These are phyloP conservation scores for Ptychoptera contaminata DNA, from an alignment of 2,888 invertebrate genomes.

Conservation along the genomic window DNA sequence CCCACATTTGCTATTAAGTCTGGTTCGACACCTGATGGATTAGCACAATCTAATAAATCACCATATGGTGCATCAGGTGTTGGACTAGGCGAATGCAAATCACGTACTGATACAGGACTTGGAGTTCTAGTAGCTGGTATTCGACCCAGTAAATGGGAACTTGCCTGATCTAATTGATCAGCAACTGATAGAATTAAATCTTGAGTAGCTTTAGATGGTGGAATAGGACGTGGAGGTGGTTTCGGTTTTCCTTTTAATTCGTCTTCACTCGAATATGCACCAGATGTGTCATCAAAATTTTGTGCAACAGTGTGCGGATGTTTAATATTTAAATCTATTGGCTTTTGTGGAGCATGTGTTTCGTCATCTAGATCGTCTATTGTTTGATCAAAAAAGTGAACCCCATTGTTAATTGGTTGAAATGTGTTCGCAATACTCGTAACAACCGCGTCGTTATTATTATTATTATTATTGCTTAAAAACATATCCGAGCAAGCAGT, in stretches of 20 bases:
- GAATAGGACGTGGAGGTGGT: conserved; percentile 39
- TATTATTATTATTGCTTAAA: not conserved
- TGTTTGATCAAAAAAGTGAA: conserved; percentile 33
- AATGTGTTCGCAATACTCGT: conserved; percentile 5
- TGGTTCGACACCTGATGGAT: not conserved
- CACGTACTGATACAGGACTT: conserved; percentile 69
- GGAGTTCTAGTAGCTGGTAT: conserved; percentile 75
- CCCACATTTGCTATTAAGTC: conserved; percentile 12
- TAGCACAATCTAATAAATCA: conserved; percentile 44
- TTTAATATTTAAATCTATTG: conserved; percentile 22
- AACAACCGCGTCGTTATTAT: not conserved
- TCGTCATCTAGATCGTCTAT: conserved; percentile 26
- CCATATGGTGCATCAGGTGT: conserved; percentile 52
- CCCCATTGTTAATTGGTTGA: conserved; percentile 23
- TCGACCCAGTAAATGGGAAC: conserved; percentile 65
- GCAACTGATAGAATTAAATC: conserved; percentile 73
- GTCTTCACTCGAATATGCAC: conserved; percentile 18
- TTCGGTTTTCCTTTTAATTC: conserved; percentile 17
- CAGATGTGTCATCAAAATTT: conserved; percentile 12
- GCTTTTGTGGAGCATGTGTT: conserved; percentile 15
- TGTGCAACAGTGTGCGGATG: conserved; percentile 10
- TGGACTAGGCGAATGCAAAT: conserved; percentile 71
- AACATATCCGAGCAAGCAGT: not conserved
- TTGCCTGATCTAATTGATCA: conserved; percentile 77
- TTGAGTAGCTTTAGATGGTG: conserved; percentile 65